Conservation (phyloP, 2,113 vertebrate species). For the Rattus norvegicus region GRCr8 NC_086023.1:110242001-110242500, state of each 20-base stretch:
- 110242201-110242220: background rate
- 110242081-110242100: background rate
- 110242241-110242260: background rate
- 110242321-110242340: background rate
- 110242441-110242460: background rate
- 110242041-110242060: background rate
- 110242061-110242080: background rate
- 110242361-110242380: background rate
- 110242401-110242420: background rate
- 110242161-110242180: background rate
- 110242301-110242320: background rate
- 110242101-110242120: background rate
- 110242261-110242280: background rate
- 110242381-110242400: background rate
- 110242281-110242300: slow-evolving; percentile 14
- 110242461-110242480: background rate
- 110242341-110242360: background rate
- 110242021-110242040: background rate
- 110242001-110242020: background rate
- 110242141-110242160: background rate
- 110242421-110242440: background rate
- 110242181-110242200: slow-evolving; percentile 15
- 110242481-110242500: background rate
- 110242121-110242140: background rate
- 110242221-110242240: background rate